Conservation (phyloP, 1,140 invertebrate genomes). For the Nasonia vitripennis region DNA sequence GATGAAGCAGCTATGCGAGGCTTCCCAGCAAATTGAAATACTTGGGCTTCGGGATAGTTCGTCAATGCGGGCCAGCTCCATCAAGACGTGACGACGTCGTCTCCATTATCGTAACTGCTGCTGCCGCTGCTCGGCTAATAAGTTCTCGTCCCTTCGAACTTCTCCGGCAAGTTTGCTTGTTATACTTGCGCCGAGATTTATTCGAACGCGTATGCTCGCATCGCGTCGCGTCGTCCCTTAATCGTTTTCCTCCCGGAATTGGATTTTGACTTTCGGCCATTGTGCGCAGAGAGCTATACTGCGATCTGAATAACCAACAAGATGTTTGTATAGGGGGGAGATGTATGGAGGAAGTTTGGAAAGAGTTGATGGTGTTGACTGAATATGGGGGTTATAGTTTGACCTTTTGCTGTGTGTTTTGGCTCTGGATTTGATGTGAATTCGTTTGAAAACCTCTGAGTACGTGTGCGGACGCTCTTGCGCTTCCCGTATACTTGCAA, state of each 20-base stretch:
- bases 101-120: conserved; percentile 21
- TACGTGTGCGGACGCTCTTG: too few species aligned
- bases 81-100: background rate
- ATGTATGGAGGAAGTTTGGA: conserved; percentile 14
- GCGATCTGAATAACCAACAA: background rate
- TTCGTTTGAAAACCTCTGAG: too few species aligned
- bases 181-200: conserved; percentile 33
- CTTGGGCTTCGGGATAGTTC: conserved; percentile 32
- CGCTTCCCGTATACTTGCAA: too few species aligned
- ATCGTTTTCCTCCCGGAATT: conserved; percentile 11
- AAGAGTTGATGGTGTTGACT: conserved; percentile 11
- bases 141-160: background rate
- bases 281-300: background rate
- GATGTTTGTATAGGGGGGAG: background rate
- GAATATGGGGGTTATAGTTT: background rate
- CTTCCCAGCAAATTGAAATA: conserved; percentile 43
- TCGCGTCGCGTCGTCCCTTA: background rate
- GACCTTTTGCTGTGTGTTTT: background rate
- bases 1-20: background rate
- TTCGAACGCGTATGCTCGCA: background rate
- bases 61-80: conserved; percentile 8
- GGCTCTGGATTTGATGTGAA: background rate
- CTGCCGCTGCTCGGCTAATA: conserved; percentile 16
- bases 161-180: conserved; percentile 26
- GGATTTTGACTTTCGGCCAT: conserved; percentile 28